Conservation (phyloP, 2,113 vertebrate species). For the Callopanchax toddi region DNA sequence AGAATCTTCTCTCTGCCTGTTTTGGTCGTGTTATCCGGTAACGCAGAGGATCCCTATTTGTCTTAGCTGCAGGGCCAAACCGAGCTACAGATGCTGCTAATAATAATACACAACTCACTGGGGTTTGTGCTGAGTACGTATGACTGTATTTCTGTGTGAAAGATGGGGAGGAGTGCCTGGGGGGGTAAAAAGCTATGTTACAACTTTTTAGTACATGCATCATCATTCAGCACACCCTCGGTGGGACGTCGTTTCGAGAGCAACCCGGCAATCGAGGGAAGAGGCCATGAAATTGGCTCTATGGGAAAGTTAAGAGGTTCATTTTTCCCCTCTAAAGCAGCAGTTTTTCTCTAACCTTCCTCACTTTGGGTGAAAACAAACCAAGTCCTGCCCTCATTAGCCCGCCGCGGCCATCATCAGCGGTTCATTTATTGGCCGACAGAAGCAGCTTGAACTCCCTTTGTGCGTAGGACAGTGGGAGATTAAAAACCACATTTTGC, state of each 20-base stretch:
- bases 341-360: constrained; percentile 7
- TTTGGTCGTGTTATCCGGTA: constrained; percentile 48
- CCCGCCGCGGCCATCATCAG: constrained; percentile 13
- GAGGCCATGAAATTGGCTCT: constrained; percentile 64
- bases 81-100: constrained; percentile 60
- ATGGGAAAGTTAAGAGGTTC: constrained; percentile 51
- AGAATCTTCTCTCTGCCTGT: constrained; percentile 32
- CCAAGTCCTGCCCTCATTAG: constrained; percentile 33
- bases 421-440: constrained; percentile 21
- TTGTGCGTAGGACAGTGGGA: constrained; percentile 5
- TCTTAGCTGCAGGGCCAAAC: constrained; percentile 48
- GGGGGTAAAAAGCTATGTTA: constrained; percentile 36
- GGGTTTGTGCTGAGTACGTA: constrained; percentile 31
- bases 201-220: constrained; percentile 49
- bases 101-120: constrained; percentile 63
- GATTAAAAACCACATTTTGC: constrained; percentile 7
- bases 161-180: constrained; percentile 17
- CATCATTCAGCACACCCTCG: constrained; percentile 39
- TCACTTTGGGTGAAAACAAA: neutral
- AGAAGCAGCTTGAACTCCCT: constrained; percentile 18
- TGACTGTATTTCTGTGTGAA: constrained; percentile 46
- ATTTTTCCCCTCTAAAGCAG: constrained; percentile 33
- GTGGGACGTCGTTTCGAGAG: constrained; percentile 49
- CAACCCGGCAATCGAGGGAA: constrained; percentile 60
- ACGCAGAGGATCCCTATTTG: constrained; percentile 56